Evolutionary conservation across 1,140 invertebrate species (phyloP).

Genomic region (Drosophila sulfurigaster): DNA sequence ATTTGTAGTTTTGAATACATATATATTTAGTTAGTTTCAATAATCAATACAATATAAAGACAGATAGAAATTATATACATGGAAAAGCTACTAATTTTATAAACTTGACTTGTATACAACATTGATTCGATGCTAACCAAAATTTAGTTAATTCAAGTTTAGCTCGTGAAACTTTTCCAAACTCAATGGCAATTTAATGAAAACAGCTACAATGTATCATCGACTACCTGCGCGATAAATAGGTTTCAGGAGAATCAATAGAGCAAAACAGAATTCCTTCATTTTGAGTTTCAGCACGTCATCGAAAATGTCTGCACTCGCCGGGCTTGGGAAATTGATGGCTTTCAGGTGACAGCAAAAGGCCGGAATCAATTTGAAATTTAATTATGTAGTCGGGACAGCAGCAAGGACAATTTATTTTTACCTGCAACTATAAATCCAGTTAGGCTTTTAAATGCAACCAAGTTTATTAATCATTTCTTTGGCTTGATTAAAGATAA

Average conservation of each 20-base stretch:
- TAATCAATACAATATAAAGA: too few relatives aligned
- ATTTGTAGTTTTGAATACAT: too few relatives aligned
- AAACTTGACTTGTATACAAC: too few relatives aligned
- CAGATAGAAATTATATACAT: too few relatives aligned
- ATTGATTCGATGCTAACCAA: too few relatives aligned
- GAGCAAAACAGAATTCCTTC: not conserved
- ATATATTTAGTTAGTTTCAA: too few relatives aligned
- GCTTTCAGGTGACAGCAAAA: slow-evolving; percentile 43
- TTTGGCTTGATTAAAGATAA: too few relatives aligned
- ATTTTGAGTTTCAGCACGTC: slow-evolving; percentile 32
- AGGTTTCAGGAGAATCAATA: not conserved
- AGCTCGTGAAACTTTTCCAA: too few relatives aligned
- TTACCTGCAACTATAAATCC: not conserved
- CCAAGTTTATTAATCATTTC: too few relatives aligned
- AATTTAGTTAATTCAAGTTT: too few relatives aligned
- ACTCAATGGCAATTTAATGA: too few relatives aligned
- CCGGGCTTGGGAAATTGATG: slow-evolving; percentile 53
- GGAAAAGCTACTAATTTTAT: too few relatives aligned
- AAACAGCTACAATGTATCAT: not conserved
- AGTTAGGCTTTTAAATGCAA: not conserved
- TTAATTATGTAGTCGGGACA: slow-evolving; percentile 7
- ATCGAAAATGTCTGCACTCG: slow-evolving; percentile 35
- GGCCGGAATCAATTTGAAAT: slow-evolving; percentile 58
- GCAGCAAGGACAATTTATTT: slow-evolving; percentile 5
- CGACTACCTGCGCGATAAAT: not conserved